These are phyloP conservation scores for Limenitis camilla DNA, from an alignment of 2,888 invertebrate species.

Conservation along the genomic window DNA sequence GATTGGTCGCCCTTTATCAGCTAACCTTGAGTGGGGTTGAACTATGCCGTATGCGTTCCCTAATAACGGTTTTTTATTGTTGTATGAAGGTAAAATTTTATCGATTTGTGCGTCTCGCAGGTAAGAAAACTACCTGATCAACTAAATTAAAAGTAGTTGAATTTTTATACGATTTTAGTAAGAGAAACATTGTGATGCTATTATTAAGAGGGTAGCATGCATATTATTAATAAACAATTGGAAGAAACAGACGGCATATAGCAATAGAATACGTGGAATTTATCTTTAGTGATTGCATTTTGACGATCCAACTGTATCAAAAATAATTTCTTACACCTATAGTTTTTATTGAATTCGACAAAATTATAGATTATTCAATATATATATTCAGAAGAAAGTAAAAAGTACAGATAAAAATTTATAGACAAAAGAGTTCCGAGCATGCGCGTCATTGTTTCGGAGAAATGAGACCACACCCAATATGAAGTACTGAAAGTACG, in stretches of 20 bases:
- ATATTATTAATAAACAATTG: background rate
- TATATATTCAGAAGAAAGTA: background rate
- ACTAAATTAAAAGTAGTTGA: background rate
- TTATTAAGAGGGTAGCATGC: background rate
- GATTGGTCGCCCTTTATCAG: conserved; percentile 65
- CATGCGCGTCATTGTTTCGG: conserved; percentile 12
- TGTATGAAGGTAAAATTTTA: too few relatives aligned
- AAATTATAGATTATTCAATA: too few relatives aligned
- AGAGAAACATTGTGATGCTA: background rate
- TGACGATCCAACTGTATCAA: background rate
- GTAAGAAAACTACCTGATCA: background rate
- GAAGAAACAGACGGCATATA: conserved; percentile 13
- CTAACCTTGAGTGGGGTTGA: conserved; percentile 49
- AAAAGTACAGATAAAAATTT: background rate
- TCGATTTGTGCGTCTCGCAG: background rate
- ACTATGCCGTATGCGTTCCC: conserved; percentile 43
- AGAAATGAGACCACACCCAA: conserved; percentile 20
- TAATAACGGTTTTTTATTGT: conserved; percentile 40
- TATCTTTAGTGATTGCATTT: background rate
- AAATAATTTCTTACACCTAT: background rate
- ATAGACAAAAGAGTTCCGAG: conserved; percentile 8
- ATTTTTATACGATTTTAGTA: too few relatives aligned
- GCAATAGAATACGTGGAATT: conserved; percentile 17
- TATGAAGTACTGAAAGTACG: background rate
- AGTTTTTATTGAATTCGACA: too few relatives aligned